Base-by-base conservation (phyloP, 2,888 invertebrate genomes). In the Spicauda simplicius region DNA sequence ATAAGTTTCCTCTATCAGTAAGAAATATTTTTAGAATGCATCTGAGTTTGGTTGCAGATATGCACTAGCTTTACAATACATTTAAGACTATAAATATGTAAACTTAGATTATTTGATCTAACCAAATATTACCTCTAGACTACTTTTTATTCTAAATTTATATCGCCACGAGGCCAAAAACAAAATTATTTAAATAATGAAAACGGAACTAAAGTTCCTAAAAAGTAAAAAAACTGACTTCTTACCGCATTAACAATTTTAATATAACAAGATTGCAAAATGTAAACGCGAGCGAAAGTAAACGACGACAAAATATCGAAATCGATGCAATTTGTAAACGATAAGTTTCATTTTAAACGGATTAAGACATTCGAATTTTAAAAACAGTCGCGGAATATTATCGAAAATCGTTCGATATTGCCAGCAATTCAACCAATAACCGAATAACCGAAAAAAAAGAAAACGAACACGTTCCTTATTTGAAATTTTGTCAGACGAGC, bases 281-380 rank as follows among this genome's bases (percentile, higher is more conserved):
- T 19, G 16, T 50, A 50, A 61, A 52, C 52, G 18, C 2, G 52
- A 50, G 4, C 33, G 16, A 48, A 54, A 63, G 45, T 48, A 48
- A 55, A 48, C 62, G 54, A 45, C 54, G 16, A 10, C 54, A 61
- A 54, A 54, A 54, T 61, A 8, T 63, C 20, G 54, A 30, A 63
- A 45, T 45, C 55, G 54, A 63, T 41, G 30, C 63, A 63, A 63
- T 55, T 63, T 63, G 63, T 63, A 63, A 63, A 63, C 63, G 63
- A 55, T 55, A 61, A 61, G 45, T 45, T 63, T 55, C 41, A 55
- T 63, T 63, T 45, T 60, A 53, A 61, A 61, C 63, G 63, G 55
- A 63, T 63, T 63, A 55, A 55, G 63, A 55, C 63, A 63, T 63
- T 63, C 63, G 18, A 8, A 18, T 45, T 63, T 63, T 25, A 25